Percentiles rank a stretch among this genome's conserved stretches.
Evolutionary conservation across 2,113 vertebrate genomes (phyloP).

Genomic region (Pedionomus torquatus): DNA sequence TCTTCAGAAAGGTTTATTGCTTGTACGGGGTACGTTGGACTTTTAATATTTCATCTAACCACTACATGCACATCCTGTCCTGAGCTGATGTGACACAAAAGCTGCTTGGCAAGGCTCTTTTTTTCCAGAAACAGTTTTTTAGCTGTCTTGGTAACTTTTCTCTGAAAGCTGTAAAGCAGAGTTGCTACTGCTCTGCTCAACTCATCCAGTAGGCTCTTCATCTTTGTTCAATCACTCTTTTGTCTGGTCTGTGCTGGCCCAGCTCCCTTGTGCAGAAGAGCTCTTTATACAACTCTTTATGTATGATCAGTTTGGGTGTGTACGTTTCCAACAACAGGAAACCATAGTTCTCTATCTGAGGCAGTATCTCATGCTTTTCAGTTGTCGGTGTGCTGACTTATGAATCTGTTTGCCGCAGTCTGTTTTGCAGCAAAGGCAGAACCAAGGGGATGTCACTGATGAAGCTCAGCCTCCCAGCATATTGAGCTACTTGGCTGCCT

Average conservation of each 20-base stretch:
- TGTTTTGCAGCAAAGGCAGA: conserved; percentile 79
- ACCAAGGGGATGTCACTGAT: conserved; percentile 51
- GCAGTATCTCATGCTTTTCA: neutral
- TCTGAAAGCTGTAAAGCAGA: neutral
- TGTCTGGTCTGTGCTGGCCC: neutral
- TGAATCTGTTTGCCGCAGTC: conserved; percentile 65
- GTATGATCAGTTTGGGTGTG: neutral
- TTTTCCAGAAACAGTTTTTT: neutral
- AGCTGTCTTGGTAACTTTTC: neutral
- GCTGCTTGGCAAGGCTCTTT: neutral
- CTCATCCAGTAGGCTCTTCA: neutral
- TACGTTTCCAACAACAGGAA: neutral
- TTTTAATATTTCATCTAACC: neutral
- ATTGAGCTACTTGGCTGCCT: conserved; percentile 84
- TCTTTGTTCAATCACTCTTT: neutral
- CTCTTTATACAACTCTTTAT: too few species aligned
- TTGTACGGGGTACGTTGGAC: neutral
- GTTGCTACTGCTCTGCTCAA: neutral
- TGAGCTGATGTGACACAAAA: neutral
- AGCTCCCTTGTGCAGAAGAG: neutral
- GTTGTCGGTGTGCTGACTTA: neutral
- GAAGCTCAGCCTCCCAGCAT: conserved; percentile 79
- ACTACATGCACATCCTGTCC: neutral
- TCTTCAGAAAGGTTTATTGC: neutral
- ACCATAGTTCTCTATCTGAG: neutral